Base-by-base conservation (phyloP, 2,113 vertebrate genomes). In the Phycodurus eques region DNA sequence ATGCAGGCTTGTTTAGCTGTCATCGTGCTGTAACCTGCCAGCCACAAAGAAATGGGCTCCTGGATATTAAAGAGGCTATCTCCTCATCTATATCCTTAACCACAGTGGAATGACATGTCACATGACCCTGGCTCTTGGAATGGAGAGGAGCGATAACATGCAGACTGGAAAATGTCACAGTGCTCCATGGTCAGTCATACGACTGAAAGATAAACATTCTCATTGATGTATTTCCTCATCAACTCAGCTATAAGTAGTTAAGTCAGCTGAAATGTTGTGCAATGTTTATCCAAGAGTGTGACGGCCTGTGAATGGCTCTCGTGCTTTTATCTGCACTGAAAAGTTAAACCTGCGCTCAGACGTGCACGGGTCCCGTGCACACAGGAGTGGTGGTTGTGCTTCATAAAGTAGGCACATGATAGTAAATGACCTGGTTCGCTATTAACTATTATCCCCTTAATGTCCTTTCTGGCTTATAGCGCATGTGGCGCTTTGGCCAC, bases 391-490 rank as follows among this genome's bases (percentile, higher is more conserved):
- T 49, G 82, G 92, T 89, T 88, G 72, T 88, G 90, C 84, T 91
- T 88, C 92, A 93, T 93, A 90, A 92, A 92, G 81, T 87, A 83
- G 33, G 79, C 90, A 88, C 88, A 87, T 92, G 91, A 93, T 92
- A 83, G 87, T 89, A 93, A 91, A 93, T 92, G 85, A 91, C 87
- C 90, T 92, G 90, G 93, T 93, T 91, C 82, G 87, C 86, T 85
- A 93, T 93, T 94, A 93, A 93, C 89, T 87, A 89, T 92, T 90
- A 91, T 81, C 90, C 80, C 88, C 88, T 90, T 92, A 90, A 92
- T 91, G 88, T 90, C 88, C 82, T 86, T 84, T 79, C 84, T 88
- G 87, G 86, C 80, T 83, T 80, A 14, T n/a, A 80, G 85, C 89
- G 84, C 88, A 89, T 88, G 88, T 87, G 85, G 75, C 81, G 88